Conservation (phyloP, 2,888 invertebrate genomes). For the Allygus modestus region DNA sequence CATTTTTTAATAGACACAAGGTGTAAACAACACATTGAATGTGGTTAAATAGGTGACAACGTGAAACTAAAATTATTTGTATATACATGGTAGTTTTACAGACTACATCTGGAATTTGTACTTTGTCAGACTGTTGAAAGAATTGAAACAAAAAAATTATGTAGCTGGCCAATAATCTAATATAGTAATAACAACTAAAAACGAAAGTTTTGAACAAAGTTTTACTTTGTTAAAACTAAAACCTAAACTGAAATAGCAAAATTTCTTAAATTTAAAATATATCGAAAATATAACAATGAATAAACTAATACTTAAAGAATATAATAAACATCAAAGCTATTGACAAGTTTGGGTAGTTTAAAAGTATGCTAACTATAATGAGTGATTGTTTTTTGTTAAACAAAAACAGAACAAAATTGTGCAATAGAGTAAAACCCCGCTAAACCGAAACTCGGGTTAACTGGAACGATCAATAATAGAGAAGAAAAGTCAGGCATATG, state of each 20-base stretch:
- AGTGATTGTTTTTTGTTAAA: background rate
- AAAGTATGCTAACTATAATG: background rate
- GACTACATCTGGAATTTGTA: conserved; percentile 10
- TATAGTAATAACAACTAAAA: no score
- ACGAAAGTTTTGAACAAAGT: no score
- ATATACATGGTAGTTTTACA: background rate
- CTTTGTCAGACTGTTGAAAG: conserved; percentile 8
- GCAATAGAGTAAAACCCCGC: no score
- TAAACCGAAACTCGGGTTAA: no score
- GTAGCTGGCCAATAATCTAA: no score
- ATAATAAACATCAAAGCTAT: conserved; percentile 18
- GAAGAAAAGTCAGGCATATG: no score
- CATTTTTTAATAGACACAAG: no score
- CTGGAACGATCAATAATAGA: no score
- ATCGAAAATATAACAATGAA: background rate
- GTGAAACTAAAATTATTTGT: background rate
- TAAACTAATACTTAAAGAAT: conserved; percentile 30
- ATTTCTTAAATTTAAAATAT: background rate
- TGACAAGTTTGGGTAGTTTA: conserved; percentile 1
- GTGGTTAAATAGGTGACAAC: no score
- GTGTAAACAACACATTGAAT: no score
- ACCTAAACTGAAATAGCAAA: background rate
- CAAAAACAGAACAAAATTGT: background rate
- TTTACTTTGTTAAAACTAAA: background rate
- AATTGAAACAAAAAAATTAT: background rate